Base-by-base conservation (phyloP, 37 sponge, comb jelly and placozoan species). In the Cliona cf. orientalis region DNA sequence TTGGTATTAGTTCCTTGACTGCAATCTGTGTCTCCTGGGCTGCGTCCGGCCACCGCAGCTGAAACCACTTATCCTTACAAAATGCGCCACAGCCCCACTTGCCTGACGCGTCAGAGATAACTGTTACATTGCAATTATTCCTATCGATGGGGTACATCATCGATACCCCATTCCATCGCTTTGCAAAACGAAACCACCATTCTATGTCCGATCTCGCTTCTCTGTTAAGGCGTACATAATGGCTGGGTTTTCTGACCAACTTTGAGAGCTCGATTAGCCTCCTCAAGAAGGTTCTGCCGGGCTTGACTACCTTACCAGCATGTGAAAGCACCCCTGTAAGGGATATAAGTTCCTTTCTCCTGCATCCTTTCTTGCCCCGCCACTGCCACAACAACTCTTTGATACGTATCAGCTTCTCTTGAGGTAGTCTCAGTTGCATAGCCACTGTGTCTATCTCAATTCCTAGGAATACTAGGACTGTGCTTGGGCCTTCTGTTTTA, bases 271-370 rank as follows among this genome's bases (percentile, higher is more conserved):
- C 55, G 17, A 61, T 60, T 17, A 75, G 59, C 62, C 76, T 29
- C 7, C 59, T 58, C 36, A 75, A 9, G 45, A 75, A 75, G 12
- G 59, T 28, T 12, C 59, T 58, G 42, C 76, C 76, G n/a, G 76
- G 76, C 31, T 7, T 53, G 17, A 75, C 59, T 11, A 75, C 76
- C 58, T 45, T 61, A 7, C 34, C 9, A n/a, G 76, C 76, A 59
- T 60, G 61, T 29, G 36, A 23, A 7, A 75, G 59, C 12, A 11
- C 11, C 17, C 76, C 36, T 7, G 61, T 17, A 21, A 75, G 11
- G 11, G 76, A 59, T 14, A n/a, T n/a, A n/a, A n/a, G n/a, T n/a
- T n/a, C n/a, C n/a, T n/a, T n/a, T n/a, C n/a, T n/a, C n/a, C n/a
- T n/a, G n/a, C n/a, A n/a, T n/a, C n/a, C n/a, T n/a, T n/a, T n/a